A percentile compares a stretch with the other conserved stretches of the same genome.
phyloP scores from a whole-genome alignment of 2,888 invertebrate species.

The Megamerina dolium region DNA sequence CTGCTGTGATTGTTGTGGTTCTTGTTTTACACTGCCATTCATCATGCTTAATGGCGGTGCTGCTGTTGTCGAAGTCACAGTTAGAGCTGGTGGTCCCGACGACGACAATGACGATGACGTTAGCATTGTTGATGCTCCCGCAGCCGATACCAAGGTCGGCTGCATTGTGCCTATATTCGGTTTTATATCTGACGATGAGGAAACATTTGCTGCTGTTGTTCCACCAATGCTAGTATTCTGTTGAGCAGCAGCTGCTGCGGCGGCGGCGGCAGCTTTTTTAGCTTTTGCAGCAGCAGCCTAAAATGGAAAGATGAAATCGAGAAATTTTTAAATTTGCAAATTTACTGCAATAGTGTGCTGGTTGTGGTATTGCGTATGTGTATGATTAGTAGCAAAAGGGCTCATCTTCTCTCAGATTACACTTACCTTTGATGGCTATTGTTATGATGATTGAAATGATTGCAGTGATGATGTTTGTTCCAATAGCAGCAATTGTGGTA shows the following conservation, averaged over 20 bases:
- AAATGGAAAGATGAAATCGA: conserved; percentile 8
- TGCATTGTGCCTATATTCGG: conserved; percentile 24
- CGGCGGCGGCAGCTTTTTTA: conserved; percentile 42
- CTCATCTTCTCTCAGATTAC: not conserved
- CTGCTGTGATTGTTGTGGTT: conserved; percentile 30
- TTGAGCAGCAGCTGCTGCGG: conserved; percentile 33
- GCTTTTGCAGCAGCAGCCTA: conserved; percentile 47
- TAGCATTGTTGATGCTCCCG: conserved; percentile 17
- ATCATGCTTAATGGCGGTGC: conserved; percentile 19
- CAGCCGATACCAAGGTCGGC: conserved; percentile 18
- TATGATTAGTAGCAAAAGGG: too few relatives aligned
- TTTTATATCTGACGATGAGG: conserved; percentile 25
- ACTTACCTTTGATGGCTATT: conserved; percentile 17
- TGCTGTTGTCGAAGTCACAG: conserved; percentile 15
- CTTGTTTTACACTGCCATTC: conserved; percentile 37
- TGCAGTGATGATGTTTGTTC: too few relatives aligned
- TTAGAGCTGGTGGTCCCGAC: conserved; percentile 4
- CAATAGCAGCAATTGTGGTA: too few relatives aligned
- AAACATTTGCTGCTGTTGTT: conserved; percentile 15
- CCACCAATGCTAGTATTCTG: conserved; percentile 23
- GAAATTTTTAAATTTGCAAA: not conserved
- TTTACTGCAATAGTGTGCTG: not conserved
- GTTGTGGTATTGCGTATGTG: not conserved
- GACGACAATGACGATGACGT: too few relatives aligned
- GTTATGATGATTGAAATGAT: too few relatives aligned